phyloP scores from a whole-genome alignment of 2,113 vertebrate genomes.

The Isurus oxyrinchus region DNA sequence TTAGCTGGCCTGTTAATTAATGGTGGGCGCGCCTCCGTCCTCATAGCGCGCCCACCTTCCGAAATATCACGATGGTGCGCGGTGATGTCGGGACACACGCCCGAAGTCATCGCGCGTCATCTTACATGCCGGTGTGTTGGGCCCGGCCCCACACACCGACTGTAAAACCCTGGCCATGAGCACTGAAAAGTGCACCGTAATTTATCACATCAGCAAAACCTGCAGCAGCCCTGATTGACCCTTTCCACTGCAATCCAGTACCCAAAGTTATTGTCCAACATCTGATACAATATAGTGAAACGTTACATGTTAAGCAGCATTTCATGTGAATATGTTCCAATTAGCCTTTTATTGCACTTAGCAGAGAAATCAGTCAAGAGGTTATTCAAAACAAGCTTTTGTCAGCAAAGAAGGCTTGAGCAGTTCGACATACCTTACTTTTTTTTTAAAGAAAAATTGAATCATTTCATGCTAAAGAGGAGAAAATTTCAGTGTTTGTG shows the following conservation, averaged over 20 bases:
- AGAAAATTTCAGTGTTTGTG: neutral
- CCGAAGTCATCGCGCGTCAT: too few relatives aligned
- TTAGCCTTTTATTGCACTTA: neutral
- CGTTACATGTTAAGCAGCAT: neutral
- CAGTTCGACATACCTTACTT: neutral
- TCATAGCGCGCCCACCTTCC: too few relatives aligned
- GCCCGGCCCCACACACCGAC: too few relatives aligned
- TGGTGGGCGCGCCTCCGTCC: too few relatives aligned
- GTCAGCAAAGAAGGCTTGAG: neutral
- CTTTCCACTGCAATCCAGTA: neutral
- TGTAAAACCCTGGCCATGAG: too few relatives aligned
- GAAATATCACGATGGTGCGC: too few relatives aligned
- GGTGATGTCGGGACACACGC: too few relatives aligned
- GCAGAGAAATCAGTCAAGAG: neutral
- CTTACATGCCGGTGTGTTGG: too few relatives aligned
- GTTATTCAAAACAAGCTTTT: neutral
- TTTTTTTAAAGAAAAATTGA: neutral
- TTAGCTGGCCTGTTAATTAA: too few relatives aligned
- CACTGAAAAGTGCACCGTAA: neutral
- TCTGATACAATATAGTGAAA: neutral
- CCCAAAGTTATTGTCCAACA: neutral
- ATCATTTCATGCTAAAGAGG: neutral
- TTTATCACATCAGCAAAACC: neutral
- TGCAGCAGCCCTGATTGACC: neutral
- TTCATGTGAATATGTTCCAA: neutral